Conservation (phyloP, 1,140 invertebrate species). For the honey bee (Apis mellifera) region DNA sequence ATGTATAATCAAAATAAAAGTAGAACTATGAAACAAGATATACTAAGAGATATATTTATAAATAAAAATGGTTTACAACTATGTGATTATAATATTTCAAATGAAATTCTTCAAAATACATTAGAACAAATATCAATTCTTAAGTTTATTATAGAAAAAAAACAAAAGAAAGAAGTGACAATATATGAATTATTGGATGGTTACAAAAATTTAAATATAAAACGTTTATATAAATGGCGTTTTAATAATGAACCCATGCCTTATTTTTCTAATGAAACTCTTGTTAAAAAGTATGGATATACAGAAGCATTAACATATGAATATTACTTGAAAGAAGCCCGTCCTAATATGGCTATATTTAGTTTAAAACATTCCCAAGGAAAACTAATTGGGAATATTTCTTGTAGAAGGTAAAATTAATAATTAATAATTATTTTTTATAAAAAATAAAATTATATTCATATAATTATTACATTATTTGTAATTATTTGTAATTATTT, state of each 20-base stretch:
- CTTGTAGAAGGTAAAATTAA: constrained; percentile 64
- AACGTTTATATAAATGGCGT: constrained; percentile 83
- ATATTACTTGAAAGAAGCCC: constrained; percentile 85
- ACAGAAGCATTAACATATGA: constrained; percentile 84
- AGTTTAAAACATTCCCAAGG: constrained; percentile 63
- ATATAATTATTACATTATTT: constrained; percentile 41
- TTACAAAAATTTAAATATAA: constrained; percentile 82
- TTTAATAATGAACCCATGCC: constrained; percentile 81
- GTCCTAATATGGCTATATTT: constrained; percentile 83
- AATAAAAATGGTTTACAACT: constrained; percentile 54
- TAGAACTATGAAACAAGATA: constrained; percentile 2
- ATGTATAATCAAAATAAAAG: constrained; percentile 9
- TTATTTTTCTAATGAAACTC: constrained; percentile 82
- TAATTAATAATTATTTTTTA: constrained; percentile 6
- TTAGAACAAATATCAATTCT: constrained; percentile 63
- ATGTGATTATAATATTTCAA: constrained; percentile 54
- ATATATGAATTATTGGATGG: constrained; percentile 83
- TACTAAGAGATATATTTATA: constrained; percentile 66
- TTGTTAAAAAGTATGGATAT: constrained; percentile 84
- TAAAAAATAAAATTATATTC: background rate
- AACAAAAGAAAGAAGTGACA: constrained; percentile 79
- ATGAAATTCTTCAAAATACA: constrained; percentile 65
- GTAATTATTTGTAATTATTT: constrained; percentile 22
- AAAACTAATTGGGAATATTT: constrained; percentile 63
- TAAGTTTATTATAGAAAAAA: constrained; percentile 73